Evolutionary conservation across 2,888 invertebrate genomes (phyloP).

Genomic region (Barypeithes pellucidus): DNA sequence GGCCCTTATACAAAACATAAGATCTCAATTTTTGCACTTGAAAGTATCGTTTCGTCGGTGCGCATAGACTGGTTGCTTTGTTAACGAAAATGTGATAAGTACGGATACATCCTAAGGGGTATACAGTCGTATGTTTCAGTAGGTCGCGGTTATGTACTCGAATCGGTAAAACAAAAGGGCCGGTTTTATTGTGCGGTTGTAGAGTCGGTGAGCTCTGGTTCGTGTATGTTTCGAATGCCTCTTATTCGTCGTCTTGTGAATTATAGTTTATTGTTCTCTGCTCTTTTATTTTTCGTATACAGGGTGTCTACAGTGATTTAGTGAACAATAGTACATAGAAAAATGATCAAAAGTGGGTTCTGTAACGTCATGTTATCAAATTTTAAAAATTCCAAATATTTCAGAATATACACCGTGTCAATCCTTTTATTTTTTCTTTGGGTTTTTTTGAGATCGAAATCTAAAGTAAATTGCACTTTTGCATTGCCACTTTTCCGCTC

Average conservation of each 20-base stretch:
- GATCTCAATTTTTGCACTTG: conserved; percentile 43
- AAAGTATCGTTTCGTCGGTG: background rate
- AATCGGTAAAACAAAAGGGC: conserved; percentile 12
- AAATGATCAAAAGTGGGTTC: no score
- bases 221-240: background rate
- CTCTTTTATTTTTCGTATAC: background rate
- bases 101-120: conserved; percentile 2
- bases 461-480: no score
- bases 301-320: background rate
- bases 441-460: no score
- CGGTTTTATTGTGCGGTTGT: background rate
- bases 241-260: conserved; percentile 7
- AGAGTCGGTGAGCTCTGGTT: no score
- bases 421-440: no score
- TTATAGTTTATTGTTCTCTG: background rate
- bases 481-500: no score
- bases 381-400: no score
- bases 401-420: no score
- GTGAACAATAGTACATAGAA: no score
- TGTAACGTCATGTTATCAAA: no score
- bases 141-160: conserved; percentile 11
- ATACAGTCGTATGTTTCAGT: background rate
- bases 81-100: background rate
- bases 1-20: conserved; percentile 53
- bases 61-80: conserved; percentile 2